These are phyloP conservation scores for Xanthorhoe spadicearia DNA, from an alignment of 2,888 invertebrate genomes.

Conservation along the genomic window DNA sequence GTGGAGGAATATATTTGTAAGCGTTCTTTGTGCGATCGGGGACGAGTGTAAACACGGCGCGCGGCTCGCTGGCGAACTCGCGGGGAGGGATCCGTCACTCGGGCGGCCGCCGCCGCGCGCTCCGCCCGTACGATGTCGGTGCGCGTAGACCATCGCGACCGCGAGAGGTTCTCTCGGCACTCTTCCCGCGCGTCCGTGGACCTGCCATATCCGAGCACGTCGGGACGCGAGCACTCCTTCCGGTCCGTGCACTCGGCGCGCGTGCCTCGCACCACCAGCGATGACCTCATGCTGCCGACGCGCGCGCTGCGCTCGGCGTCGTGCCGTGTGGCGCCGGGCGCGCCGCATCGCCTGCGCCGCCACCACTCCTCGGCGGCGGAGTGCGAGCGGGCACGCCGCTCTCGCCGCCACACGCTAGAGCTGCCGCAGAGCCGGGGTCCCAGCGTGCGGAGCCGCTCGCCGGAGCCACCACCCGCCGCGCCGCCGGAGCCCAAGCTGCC, in stretches of 20 bases:
- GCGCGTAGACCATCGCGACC: conserved; percentile 78
- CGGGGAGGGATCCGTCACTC: conserved; percentile 70
- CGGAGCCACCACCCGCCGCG: conserved; percentile 69
- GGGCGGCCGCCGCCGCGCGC: conserved; percentile 81
- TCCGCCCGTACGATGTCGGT: conserved; percentile 81
- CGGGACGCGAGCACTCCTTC: conserved; percentile 77
- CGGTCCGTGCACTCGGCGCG: conserved; percentile 80
- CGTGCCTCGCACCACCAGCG: conserved; percentile 77
- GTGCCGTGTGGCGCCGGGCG: conserved; percentile 76
- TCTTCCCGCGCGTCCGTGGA: conserved; percentile 82
- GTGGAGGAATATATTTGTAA: conserved; percentile 72
- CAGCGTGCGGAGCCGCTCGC: conserved; percentile 77
- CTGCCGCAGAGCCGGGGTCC: conserved; percentile 76
- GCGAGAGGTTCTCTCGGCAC: conserved; percentile 79
- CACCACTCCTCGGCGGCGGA: conserved; percentile 81
- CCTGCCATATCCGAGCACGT: conserved; percentile 72
- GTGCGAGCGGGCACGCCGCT: conserved; percentile 78
- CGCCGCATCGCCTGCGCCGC: conserved; percentile 77
- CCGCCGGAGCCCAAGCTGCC: conserved; percentile 73
- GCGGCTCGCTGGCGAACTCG: conserved; percentile 54
- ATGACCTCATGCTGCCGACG: conserved; percentile 80
- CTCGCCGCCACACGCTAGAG: conserved; percentile 77
- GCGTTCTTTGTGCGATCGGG: conserved; percentile 74
- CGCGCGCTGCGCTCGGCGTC: conserved; percentile 80
- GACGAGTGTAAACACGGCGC: conserved; percentile 77